phyloP scores from a whole-genome alignment of 2,113 vertebrate species.

The Taurulus bubalis region DNA sequence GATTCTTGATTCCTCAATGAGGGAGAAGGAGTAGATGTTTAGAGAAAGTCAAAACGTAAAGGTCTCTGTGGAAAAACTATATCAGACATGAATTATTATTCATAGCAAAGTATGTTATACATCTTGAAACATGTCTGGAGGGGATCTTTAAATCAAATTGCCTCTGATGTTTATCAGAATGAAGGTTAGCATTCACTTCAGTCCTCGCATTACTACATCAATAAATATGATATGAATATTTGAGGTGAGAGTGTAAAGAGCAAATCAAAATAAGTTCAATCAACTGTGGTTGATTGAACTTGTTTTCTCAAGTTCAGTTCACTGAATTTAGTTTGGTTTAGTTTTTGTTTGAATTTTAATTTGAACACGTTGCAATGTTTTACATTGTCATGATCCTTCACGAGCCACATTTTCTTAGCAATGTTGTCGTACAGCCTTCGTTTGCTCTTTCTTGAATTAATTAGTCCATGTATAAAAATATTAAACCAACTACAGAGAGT shows the following conservation, averaged over 20 bases:
- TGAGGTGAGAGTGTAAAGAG: background rate
- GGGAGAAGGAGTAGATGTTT: no score
- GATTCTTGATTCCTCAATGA: background rate
- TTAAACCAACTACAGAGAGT: background rate
- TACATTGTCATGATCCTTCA: background rate
- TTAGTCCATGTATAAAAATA: background rate
- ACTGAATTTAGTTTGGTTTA: background rate
- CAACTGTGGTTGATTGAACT: background rate
- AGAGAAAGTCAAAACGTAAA: background rate
- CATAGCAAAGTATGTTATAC: background rate
- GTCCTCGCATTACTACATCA: background rate
- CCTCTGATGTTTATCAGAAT: background rate
- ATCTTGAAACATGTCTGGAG: constrained; percentile 5
- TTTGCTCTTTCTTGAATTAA: background rate
- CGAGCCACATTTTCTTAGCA: background rate
- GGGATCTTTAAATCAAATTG: background rate
- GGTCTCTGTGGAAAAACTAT: background rate
- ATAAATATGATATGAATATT: background rate
- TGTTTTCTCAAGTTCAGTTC: background rate
- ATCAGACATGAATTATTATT: background rate
- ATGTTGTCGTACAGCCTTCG: background rate
- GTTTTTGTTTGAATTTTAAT: background rate
- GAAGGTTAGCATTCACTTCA: background rate
- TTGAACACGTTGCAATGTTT: background rate
- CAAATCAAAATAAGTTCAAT: background rate